Evolutionary conservation across 2,888 invertebrate genomes (phyloP).

Genomic region (Aphelenchoides bicaudatus): DNA sequence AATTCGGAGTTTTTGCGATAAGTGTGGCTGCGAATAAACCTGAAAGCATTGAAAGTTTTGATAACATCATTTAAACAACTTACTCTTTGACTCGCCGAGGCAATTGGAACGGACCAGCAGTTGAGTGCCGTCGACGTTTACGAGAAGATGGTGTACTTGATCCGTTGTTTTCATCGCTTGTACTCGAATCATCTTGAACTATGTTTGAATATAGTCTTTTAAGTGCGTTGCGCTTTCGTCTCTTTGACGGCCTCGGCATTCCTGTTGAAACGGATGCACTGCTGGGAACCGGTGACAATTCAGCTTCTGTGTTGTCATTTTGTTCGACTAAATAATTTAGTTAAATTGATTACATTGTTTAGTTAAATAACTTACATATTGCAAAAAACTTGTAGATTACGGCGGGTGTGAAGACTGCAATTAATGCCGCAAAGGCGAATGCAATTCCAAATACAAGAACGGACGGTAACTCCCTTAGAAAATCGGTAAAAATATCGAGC

Average conservation of each 20-base stretch:
- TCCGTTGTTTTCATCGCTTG: slow-evolving; percentile 14
- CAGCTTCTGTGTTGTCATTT: neutral
- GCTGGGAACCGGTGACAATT: neutral
- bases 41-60: too few relatives aligned
- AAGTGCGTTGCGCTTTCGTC: neutral
- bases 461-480: slow-evolving; percentile 11
- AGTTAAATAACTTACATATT: neutral
- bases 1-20: slow-evolving; percentile 9
- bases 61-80: slow-evolving; percentile 1
- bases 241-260: neutral
- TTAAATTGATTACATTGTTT: neutral
- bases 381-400: neutral
- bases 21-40: slow-evolving; percentile 1
- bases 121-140: slow-evolving; percentile 37
- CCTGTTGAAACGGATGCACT: neutral
- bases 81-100: slow-evolving; percentile 41
- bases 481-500: too few relatives aligned
- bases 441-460: slow-evolving; percentile 8
- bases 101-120: slow-evolving; percentile 39
- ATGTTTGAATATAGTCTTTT: slow-evolving; percentile 27
- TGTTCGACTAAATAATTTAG: slow-evolving; percentile 3
- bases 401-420: neutral
- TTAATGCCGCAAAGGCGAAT: slow-evolving; percentile 4
- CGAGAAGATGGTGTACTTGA: slow-evolving; percentile 16
- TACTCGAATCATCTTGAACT: slow-evolving; percentile 12